Percentiles rank a stretch among this genome's conserved stretches.
Evolutionary conservation across 2,888 invertebrate genomes (phyloP).

Genomic region (Cabera pusaria): DNA sequence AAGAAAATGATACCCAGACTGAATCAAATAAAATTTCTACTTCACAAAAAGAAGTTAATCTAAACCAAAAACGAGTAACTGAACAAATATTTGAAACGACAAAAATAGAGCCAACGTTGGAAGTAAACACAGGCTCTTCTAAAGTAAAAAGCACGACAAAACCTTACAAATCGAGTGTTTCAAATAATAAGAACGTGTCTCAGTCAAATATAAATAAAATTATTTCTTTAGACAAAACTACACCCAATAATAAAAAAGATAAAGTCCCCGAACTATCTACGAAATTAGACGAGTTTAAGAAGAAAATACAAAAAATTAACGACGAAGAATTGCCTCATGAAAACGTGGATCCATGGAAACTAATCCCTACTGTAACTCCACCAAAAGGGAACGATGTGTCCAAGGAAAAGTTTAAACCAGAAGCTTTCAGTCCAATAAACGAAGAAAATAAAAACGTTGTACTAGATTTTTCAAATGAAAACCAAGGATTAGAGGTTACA

Average conservation of each 20-base stretch:
- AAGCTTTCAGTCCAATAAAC: constrained; percentile 44
- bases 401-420: constrained; percentile 64
- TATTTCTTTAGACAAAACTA: constrained; percentile 26
- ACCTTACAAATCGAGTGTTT: constrained; percentile 5
- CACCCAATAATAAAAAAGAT: constrained; percentile 36
- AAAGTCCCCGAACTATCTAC: constrained; percentile 47
- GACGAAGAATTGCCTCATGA: constrained; percentile 67
- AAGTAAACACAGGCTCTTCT: constrained; percentile 19
- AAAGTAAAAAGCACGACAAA: constrained; percentile 23
- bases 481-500: constrained; percentile 90
- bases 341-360: constrained; percentile 81
- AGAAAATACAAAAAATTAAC: constrained; percentile 76
- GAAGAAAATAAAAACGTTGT: constrained; percentile 62
- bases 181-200: constrained; percentile 25
- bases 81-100: constrained; percentile 1
- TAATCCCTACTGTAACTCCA: constrained; percentile 82
- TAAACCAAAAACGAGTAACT: constrained; percentile 21
- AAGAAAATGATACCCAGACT: constrained; percentile 2
- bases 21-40: constrained; percentile 9
- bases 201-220: constrained; percentile 37
- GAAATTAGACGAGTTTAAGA: constrained; percentile 73
- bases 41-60: constrained; percentile 18
- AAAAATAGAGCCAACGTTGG: constrained; percentile 7
- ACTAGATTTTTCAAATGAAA: constrained; percentile 69
- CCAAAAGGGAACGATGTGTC: constrained; percentile 64